Evolutionary conservation across 1,140 invertebrate species (phyloP), one percentile per base, ranked within the genome.

Genomic region (Apis dorsata): DNA sequence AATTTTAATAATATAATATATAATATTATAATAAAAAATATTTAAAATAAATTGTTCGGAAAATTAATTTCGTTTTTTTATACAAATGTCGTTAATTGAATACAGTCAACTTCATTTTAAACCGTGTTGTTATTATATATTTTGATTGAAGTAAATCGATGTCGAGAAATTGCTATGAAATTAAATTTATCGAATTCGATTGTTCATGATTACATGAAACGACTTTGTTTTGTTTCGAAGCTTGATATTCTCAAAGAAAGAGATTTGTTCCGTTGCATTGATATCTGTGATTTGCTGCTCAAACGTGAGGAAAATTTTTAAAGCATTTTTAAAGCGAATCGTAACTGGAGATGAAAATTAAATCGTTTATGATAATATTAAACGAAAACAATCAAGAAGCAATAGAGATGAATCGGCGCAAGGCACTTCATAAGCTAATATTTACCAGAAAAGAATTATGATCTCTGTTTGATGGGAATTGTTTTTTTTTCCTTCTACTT

Each of bases 271-370:
- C 0, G 3, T 34, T 2, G 24, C 62, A 11, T 65, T 34, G 62
- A 65, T 24, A 24, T 28, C n/a, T 65, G 62, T 28, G 59, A 75
- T 75, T 62, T n/a, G 28, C 59, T 62, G 15, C 21, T 75, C 19
- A 75, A 75, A 75, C 59, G 57, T 60, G 0, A 63, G 5, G 3
- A 51, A 63, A 75, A 62, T 51, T n/a, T n/a, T n/a, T n/a, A n/a
- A n/a, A n/a, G n/a, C 57, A 49, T 62, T 75, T 75, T 75, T 75
- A 17, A 75, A 63, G 49, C 60, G 28, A 19, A 75, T 62, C 19
- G n/a, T 75, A 2, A 62, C 59, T 49, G 44, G 57, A 19, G 3
- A 34, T 34, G 34, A 34, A 34, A 34, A 34, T 2, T 34, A 2
- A 2, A 34, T 34, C 3, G 34, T 34, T 34, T 34, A 34, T 2